These are phyloP conservation scores for Corvus hawaiiensis DNA, from an alignment of 2,113 vertebrate genomes.

Conservation along the genomic window DNA sequence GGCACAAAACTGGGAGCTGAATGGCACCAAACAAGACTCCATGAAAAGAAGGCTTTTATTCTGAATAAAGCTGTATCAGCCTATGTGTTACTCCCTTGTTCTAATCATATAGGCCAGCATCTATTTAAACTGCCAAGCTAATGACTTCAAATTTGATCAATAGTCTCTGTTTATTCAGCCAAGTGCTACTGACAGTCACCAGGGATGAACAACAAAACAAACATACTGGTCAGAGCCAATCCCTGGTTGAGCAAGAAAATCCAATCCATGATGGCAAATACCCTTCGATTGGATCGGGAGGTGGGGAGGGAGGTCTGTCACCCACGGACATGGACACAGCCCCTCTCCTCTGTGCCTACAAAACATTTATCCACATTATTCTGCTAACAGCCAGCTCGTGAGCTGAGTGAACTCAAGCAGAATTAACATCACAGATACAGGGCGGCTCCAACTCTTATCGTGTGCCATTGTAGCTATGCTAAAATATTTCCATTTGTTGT, in stretches of 20 bases:
- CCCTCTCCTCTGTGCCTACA: not conserved
- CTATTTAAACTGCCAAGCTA: slow-evolving; percentile 60
- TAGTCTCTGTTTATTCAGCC: slow-evolving; percentile 60
- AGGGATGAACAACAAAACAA: slow-evolving; percentile 58
- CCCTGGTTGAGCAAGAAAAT: not conserved
- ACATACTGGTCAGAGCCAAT: slow-evolving; percentile 1
- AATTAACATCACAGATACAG: not conserved
- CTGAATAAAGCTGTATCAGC: slow-evolving; percentile 58
- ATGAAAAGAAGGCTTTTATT: slow-evolving; percentile 52
- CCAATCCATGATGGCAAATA: not conserved
- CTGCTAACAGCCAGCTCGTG: not conserved
- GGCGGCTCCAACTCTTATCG: not conserved
- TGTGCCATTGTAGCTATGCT: not conserved
- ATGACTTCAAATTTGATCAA: slow-evolving; percentile 66
- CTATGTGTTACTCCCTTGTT: slow-evolving; percentile 63
- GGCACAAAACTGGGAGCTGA: slow-evolving; percentile 8
- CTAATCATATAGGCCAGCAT: slow-evolving; percentile 65
- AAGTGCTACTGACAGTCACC: slow-evolving; percentile 43
- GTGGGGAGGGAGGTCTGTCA: not conserved
- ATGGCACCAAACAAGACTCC: slow-evolving; percentile 36
- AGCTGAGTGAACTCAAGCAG: not conserved
- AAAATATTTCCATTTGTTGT: not conserved
- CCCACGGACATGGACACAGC: not conserved
- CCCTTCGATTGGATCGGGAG: not conserved
- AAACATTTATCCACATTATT: not conserved